phyloP scores from a whole-genome alignment of 1,140 invertebrate genomes.

The Macrobrachium rosenbergii region DNA sequence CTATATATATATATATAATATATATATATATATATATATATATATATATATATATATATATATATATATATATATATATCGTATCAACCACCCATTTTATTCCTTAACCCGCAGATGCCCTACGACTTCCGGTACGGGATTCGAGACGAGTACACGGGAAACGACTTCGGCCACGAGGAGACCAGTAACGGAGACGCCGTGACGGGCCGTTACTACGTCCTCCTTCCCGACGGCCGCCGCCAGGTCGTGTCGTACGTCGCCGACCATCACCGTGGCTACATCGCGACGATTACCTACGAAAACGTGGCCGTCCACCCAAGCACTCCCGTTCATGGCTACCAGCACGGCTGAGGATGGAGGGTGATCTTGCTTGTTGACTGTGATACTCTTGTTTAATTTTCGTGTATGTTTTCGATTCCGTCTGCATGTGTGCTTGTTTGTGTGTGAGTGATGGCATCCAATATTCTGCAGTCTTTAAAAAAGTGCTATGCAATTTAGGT shows the following conservation, averaged over 20 bases:
- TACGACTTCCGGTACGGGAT: constrained; percentile 67
- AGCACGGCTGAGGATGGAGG: neutral
- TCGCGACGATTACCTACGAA: constrained; percentile 67
- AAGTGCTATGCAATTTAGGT: no score
- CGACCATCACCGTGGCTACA: constrained; percentile 62
- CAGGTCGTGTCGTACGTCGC: constrained; percentile 66
- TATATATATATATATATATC: neutral
- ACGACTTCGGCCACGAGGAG: constrained; percentile 66
- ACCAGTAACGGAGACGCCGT: constrained; percentile 65
- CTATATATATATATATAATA: no score
- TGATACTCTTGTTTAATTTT: neutral
- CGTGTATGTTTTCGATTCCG: neutral
- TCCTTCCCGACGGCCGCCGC: constrained; percentile 67
- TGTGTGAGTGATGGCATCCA: no score
- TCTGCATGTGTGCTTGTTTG: no score
- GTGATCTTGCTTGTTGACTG: neutral
- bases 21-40: neutral
- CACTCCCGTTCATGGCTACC: neutral
- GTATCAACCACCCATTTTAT: neutral
- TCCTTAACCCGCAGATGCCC: constrained; percentile 28
- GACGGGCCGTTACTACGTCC: constrained; percentile 66
- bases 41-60: neutral
- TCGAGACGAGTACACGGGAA: constrained; percentile 64
- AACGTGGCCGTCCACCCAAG: constrained; percentile 23
- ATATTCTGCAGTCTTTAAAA: no score